Base-by-base conservation (phyloP, 2,888 invertebrate genomes). In the Dasypogon diadema region DNA sequence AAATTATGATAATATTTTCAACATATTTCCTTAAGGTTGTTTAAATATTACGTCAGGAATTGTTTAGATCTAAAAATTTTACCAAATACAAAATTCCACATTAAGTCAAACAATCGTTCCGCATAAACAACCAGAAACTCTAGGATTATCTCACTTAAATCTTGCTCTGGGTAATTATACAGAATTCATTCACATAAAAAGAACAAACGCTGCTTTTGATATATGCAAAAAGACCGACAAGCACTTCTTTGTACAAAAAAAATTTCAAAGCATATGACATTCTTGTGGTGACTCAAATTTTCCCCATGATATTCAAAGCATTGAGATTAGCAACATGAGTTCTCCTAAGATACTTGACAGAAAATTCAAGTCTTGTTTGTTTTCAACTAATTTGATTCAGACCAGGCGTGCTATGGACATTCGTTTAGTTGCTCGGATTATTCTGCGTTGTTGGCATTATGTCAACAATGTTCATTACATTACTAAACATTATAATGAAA, bases 391-490 rank as follows among this genome's bases (percentile, higher is more conserved):
- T 70, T 58, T 58, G 63, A 68, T 70, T 74, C 75, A 56, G 46
- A 72, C 72, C 63, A 76, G 42, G 76, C 73, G 22, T 46, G 65
- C 55, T 74, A 68, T 37, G n/a, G 22, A 14, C n/a, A 46, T 55
- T 76, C n/a, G 34, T 73, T 65, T 37, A 8, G 24, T 22, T 68
- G 37, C 10, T 55, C 14, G 14, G 26, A 12, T 72, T 70, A 34
- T 54, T 76, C 55, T 51, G 10, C 21, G 56, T 73, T 76, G 55
- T 75, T 75, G 72, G 73, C 70, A 75, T 26, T 56, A 74, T 68
- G 68, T 68, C 68, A 70, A 70, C 70, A 70, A 70, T 54, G 51
- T 54, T 68, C 21, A 54, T 48, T 48, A 54, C 22, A 22, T 22
- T n/a, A 54, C 21, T 54, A 6, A 1, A 12, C n/a, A 42, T 42